Percentiles rank a stretch among this genome's conserved stretches.
Conservation (phyloP, 1,140 invertebrate species). For the Lanistes nyassanus region DNA sequence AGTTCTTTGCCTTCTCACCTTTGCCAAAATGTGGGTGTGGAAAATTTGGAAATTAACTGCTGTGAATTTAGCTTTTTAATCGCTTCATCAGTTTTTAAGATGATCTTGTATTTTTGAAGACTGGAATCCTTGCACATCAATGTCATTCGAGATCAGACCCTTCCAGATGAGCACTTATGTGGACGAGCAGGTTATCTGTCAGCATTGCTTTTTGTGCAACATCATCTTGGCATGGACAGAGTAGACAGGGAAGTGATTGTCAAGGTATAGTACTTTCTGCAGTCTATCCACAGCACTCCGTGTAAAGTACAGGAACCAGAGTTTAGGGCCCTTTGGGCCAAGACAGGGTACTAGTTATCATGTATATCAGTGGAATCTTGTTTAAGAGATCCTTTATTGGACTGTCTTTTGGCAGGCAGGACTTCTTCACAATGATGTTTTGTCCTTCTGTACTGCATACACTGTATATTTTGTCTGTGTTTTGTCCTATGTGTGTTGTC, state of each 20-base stretch:
- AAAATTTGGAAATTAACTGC: not conserved
- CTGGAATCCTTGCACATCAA: slow-evolving; percentile 45
- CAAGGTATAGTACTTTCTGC: too few relatives aligned
- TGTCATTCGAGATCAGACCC: slow-evolving; percentile 55
- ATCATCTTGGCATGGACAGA: slow-evolving; percentile 69
- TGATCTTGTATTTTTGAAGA: slow-evolving; percentile 39
- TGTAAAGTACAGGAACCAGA: too few relatives aligned
- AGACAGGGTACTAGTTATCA: not conserved
- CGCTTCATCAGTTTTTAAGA: not conserved
- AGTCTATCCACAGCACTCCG: too few relatives aligned
- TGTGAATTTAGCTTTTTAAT: not conserved
- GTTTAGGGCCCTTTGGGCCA: not conserved
- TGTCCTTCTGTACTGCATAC: too few relatives aligned
- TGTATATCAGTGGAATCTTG: not conserved
- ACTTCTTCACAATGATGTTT: too few relatives aligned
- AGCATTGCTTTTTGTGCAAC: slow-evolving; percentile 66
- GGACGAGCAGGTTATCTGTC: slow-evolving; percentile 87
- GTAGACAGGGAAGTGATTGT: slow-evolving; percentile 36
- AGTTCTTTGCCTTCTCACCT: too few relatives aligned
- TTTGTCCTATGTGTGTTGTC: too few relatives aligned
- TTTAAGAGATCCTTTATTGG: too few relatives aligned
- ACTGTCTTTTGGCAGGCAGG: too few relatives aligned
- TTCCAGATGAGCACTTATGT: slow-evolving; percentile 87
- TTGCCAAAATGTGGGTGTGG: not conserved
- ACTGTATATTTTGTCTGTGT: too few relatives aligned